Evolutionary conservation across 92 coral and sea anemone genomes (phyloP).

Genomic region (Palythoa heliodiscus): DNA sequence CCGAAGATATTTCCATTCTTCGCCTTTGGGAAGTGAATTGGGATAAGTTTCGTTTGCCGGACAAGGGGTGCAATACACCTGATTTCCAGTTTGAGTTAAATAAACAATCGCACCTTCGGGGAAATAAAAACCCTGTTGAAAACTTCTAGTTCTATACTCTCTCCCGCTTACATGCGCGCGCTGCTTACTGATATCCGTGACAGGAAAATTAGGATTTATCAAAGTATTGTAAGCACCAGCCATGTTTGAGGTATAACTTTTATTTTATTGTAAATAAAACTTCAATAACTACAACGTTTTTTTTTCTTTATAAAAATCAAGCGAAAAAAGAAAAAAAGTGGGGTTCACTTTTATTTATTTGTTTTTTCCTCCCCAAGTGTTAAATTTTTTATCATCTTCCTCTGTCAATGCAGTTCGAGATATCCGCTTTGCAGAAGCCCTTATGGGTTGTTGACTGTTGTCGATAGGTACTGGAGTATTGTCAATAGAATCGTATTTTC

Average conservation of each 20-base stretch:
- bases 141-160: not conserved
- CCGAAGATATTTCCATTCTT: not conserved
- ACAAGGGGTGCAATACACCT: not conserved
- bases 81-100: not conserved
- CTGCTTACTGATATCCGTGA: not conserved
- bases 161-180: not conserved
- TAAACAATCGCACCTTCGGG: not conserved
- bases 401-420: not conserved
- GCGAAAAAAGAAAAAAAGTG: not conserved
- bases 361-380: not conserved
- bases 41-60: not conserved
- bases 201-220: not conserved
- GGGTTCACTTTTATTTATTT: not conserved
- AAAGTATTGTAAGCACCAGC: not conserved
- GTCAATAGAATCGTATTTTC: not conserved
- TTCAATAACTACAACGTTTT: not conserved
- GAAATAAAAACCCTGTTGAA: not conserved
- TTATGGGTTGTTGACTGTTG: not conserved
- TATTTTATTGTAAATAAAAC: not conserved
- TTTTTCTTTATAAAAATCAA: too few relatives aligned
- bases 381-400: too few relatives aligned
- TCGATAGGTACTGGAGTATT: not conserved
- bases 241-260: not conserved
- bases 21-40: not conserved
- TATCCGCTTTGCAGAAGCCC: not conserved